Evolutionary conservation across 2,888 invertebrate genomes (phyloP).

Genomic region (Oeneis ivallda): DNA sequence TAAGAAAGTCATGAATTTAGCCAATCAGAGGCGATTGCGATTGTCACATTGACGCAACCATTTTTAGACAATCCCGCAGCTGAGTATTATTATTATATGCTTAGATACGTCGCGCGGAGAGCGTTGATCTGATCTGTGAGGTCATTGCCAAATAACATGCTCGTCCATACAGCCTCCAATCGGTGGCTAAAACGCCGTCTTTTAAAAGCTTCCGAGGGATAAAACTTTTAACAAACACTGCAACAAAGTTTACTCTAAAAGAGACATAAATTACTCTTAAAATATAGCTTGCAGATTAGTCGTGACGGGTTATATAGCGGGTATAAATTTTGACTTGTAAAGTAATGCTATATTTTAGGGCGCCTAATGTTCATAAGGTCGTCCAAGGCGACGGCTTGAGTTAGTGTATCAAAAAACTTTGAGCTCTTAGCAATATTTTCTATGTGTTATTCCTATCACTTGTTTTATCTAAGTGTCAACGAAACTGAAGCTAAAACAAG

Average conservation of each 20-base stretch:
- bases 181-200: slow-evolving; percentile 64
- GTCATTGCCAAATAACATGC: slow-evolving; percentile 78
- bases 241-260: slow-evolving; percentile 27
- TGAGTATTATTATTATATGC: slow-evolving; percentile 19
- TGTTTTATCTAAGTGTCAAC: slow-evolving; percentile 20
- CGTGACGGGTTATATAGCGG: slow-evolving; percentile 32
- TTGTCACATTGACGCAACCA: too few species aligned
- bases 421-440: slow-evolving; percentile 51
- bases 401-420: slow-evolving; percentile 72
- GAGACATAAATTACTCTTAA: slow-evolving; percentile 32
- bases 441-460: slow-evolving; percentile 5
- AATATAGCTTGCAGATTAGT: slow-evolving; percentile 30
- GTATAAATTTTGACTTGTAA: slow-evolving; percentile 42
- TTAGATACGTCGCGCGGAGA: slow-evolving; percentile 47
- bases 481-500: slow-evolving; percentile 31
- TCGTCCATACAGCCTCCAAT: slow-evolving; percentile 60
- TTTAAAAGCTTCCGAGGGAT: slow-evolving; percentile 37
- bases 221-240: slow-evolving; percentile 27
- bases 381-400: slow-evolving; percentile 63
- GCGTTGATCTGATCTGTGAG: slow-evolving; percentile 71
- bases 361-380: slow-evolving; percentile 60
- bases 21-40: too few species aligned
- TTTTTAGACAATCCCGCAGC: too few species aligned
- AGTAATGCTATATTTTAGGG: slow-evolving; percentile 65
- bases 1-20: too few species aligned